Percentiles rank a stretch among this genome's conserved stretches.
These are phyloP conservation scores for Beris chalybata DNA, from an alignment of 2,888 invertebrate genomes.

Conservation along the genomic window DNA sequence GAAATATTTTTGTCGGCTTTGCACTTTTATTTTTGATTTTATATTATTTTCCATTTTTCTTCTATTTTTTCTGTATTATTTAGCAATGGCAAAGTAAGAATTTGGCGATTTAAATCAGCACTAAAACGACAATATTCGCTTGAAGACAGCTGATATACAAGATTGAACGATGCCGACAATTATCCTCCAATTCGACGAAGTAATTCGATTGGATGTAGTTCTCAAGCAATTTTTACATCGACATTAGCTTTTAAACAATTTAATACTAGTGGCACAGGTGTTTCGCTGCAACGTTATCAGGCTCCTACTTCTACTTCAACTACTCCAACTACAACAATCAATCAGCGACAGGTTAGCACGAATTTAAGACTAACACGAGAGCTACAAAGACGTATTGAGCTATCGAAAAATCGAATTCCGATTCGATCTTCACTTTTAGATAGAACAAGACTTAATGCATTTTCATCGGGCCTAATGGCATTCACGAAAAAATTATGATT, in stretches of 20 bases:
- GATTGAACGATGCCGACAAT: conserved; percentile 7
- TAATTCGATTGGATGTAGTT: conserved; percentile 29
- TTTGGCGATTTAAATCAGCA: conserved; percentile 46
- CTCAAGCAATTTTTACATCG: conserved; percentile 19
- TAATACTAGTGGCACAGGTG: neutral
- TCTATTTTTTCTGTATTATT: neutral
- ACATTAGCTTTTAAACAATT: conserved; percentile 9
- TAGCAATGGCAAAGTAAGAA: conserved; percentile 47
- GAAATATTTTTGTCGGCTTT: neutral
- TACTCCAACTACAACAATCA: neutral
- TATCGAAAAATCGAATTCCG: conserved; percentile 14
- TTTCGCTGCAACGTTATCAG: conserved; percentile 7
- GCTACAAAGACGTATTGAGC: conserved; percentile 20
- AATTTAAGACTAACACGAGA: conserved; percentile 22
- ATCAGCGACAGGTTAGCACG: conserved; percentile 13
- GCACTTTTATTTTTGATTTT: conserved; percentile 22
- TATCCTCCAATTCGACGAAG: conserved; percentile 21
- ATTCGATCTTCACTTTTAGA: conserved; percentile 31
- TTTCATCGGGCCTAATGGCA: conserved; percentile 33
- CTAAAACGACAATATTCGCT: conserved; percentile 45
- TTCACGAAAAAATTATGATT: conserved; percentile 39
- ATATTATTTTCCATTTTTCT: conserved; percentile 28
- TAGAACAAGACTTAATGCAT: conserved; percentile 37
- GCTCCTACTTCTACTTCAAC: neutral
- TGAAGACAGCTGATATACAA: conserved; percentile 43